Evolutionary conservation across 2,888 invertebrate genomes (phyloP).

Genomic region (Tubulanus polymorphus): DNA sequence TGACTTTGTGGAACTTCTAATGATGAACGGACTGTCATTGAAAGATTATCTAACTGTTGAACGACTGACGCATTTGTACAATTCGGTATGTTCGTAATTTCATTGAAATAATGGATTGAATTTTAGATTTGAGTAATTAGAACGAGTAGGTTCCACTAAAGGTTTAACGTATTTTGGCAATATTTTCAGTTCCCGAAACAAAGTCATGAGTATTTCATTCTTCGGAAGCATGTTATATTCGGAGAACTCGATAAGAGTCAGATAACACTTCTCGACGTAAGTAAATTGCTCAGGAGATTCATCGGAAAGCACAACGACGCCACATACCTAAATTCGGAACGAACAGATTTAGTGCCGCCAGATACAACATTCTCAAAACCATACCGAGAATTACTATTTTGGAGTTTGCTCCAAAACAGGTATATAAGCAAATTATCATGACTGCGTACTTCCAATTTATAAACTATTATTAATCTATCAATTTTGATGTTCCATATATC

Average conservation of each 20-base stretch:
- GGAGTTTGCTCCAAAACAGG: slow-evolving; percentile 44
- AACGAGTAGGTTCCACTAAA: not conserved
- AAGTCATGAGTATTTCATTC: not conserved
- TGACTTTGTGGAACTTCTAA: slow-evolving; percentile 51
- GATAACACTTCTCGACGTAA: slow-evolving; percentile 15
- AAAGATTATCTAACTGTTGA: slow-evolving; percentile 48
- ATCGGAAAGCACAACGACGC: slow-evolving; percentile 32
- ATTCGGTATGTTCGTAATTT: slow-evolving; percentile 23
- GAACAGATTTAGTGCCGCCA: slow-evolving; percentile 13
- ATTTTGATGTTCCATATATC: too few species aligned
- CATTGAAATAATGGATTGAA: not conserved
- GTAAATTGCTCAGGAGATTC: slow-evolving; percentile 23
- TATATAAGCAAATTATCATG: too few species aligned
- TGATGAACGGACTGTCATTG: slow-evolving; percentile 52
- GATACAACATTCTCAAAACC: slow-evolving; percentile 28
- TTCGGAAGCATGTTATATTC: too few species aligned
- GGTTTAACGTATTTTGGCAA: not conserved
- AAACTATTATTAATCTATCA: too few species aligned
- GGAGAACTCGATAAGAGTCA: slow-evolving; percentile 11
- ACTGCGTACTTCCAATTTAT: too few species aligned
- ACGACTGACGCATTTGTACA: slow-evolving; percentile 45
- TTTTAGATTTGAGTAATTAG: not conserved
- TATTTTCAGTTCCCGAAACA: not conserved
- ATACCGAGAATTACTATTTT: slow-evolving; percentile 42
- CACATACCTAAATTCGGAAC: slow-evolving; percentile 7